Conservation (phyloP, 2,888 invertebrate species). For the Hoplodrina blanda region DNA sequence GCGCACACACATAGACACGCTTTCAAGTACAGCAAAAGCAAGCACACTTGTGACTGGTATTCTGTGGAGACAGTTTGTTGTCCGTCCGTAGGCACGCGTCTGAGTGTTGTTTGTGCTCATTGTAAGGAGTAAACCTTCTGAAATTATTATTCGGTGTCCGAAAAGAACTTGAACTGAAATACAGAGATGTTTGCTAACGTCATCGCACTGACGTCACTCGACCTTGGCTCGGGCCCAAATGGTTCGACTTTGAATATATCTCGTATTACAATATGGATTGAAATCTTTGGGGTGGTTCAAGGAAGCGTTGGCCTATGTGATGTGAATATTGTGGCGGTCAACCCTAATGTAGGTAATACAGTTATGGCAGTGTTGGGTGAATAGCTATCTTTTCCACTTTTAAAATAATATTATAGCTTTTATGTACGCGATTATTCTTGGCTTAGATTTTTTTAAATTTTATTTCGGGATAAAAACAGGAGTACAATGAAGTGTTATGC, state of each 20-base stretch:
- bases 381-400: neutral
- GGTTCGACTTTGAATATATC: constrained; percentile 49
- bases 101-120: neutral
- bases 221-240: constrained; percentile 67
- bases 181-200: constrained; percentile 62
- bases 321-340: neutral
- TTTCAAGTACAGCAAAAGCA: neutral
- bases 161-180: constrained; percentile 40
- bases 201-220: constrained; percentile 67
- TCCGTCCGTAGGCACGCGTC: neutral
- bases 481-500: too few species aligned
- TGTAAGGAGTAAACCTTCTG: constrained; percentile 3
- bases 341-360: neutral
- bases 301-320: constrained; percentile 2
- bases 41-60: neutral
- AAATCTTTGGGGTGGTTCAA: constrained; percentile 33
- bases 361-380: neutral
- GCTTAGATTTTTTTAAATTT: neutral
- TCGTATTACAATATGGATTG: constrained; percentile 56
- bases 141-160: constrained; percentile 1
- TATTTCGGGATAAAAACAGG: too few species aligned
- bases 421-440: neutral
- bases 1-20: neutral
- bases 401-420: neutral
- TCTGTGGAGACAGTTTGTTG: neutral